Evolutionary conservation across 2,797 vertebrate genomes (phyloP).

Genomic region (Intellagama lesueurii): DNA sequence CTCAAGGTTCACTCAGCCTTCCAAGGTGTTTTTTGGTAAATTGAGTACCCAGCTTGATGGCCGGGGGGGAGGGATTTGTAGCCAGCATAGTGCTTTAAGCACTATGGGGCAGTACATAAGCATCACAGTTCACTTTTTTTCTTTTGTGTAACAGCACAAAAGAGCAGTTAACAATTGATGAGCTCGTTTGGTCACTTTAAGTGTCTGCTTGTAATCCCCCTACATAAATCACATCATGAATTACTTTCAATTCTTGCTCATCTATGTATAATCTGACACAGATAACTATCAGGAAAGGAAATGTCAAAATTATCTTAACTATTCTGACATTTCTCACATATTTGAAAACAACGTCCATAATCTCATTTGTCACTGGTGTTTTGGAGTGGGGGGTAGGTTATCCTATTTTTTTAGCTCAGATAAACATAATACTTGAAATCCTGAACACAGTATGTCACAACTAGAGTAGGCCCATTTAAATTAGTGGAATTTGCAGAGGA

Average conservation of each 20-base stretch:
- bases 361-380: neutral
- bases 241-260: conserved; percentile 18
- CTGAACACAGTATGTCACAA: neutral
- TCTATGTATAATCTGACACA: neutral
- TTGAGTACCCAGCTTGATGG: no score
- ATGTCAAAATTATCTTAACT: neutral
- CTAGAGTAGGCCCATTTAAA: neutral
- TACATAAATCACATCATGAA: neutral
- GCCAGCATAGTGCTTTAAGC: no score
- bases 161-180: conserved; percentile 20
- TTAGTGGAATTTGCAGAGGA: no score
- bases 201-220: neutral
- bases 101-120: no score
- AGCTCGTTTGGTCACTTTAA: conserved; percentile 9
- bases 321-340: conserved; percentile 5
- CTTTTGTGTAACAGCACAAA: conserved; percentile 17
- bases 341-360: conserved; percentile 1
- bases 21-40: no score
- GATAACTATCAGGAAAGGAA: neutral
- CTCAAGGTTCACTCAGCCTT: no score
- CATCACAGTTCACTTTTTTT: no score
- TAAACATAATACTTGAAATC: no score
- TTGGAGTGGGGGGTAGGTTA: neutral
- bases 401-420: neutral
- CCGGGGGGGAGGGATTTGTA: no score